These are phyloP conservation scores for Acipenser ruthenus DNA, from an alignment of 2,797 vertebrate species.

Conservation along the genomic window DNA sequence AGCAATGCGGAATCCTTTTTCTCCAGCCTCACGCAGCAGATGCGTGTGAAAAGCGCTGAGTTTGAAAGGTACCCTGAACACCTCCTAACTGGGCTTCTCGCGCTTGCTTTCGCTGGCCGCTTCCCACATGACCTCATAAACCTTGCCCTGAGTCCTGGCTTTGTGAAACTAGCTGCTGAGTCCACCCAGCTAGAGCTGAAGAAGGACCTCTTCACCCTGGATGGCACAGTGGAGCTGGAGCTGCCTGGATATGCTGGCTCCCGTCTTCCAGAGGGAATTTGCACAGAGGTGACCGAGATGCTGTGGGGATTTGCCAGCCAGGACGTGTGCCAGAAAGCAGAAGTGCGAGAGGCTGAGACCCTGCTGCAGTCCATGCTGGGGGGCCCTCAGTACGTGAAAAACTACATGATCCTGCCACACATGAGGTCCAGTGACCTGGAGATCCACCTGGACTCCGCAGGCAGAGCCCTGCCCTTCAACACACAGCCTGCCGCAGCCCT, in stretches of 20 bases:
- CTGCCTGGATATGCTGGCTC: conserved; percentile 69
- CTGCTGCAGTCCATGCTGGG: conserved; percentile 68
- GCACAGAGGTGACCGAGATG: conserved; percentile 52
- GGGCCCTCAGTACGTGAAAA: conserved; percentile 69
- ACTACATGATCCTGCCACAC: conserved; percentile 86
- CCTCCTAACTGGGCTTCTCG: conserved; percentile 79
- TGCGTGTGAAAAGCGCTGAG: conserved; percentile 60
- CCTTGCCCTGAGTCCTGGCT: conserved; percentile 68
- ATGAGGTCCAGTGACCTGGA: conserved; percentile 84
- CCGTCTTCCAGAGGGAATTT: conserved; percentile 49
- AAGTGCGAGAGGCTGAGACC: conserved; percentile 63
- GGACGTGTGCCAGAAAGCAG: conserved; percentile 65
- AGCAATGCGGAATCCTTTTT: conserved; percentile 66
- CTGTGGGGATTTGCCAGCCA: conserved; percentile 57
- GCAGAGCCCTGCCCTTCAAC: conserved; percentile 68
- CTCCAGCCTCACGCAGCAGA: conserved; percentile 55
- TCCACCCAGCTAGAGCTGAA: conserved; percentile 60
- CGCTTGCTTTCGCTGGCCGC: conserved; percentile 71
- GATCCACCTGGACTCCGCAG: conserved; percentile 62
- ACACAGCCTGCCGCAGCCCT: background rate
- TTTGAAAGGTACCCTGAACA: conserved; percentile 77
- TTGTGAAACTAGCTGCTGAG: conserved; percentile 50
- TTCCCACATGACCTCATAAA: conserved; percentile 78
- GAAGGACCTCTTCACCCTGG: conserved; percentile 82
- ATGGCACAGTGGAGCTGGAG: conserved; percentile 71